These are phyloP conservation scores for Holcopasites calliopsidis DNA, from an alignment of 1,140 invertebrate species.

Conservation along the genomic window DNA sequence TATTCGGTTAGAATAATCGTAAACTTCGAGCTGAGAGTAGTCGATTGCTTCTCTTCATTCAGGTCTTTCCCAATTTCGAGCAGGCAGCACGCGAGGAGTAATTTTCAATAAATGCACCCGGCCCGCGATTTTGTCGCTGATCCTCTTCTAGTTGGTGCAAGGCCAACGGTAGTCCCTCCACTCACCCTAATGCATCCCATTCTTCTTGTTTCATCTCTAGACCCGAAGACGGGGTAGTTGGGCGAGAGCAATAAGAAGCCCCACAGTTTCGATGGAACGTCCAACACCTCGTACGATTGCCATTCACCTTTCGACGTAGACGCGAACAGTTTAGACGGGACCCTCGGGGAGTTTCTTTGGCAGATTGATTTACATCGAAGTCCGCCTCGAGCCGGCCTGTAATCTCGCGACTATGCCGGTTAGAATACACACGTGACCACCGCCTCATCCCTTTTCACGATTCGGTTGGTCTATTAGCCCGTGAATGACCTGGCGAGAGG, in stretches of 20 bases:
- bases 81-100: constrained; percentile 57
- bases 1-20: constrained; percentile 42
- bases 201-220: background rate
- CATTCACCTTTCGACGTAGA: constrained; percentile 20
- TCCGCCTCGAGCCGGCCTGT: constrained; percentile 45
- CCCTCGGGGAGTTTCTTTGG: constrained; percentile 14
- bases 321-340: constrained; percentile 2
- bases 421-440: constrained; percentile 43
- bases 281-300: constrained; percentile 20
- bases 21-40: background rate
- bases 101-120: constrained; percentile 59
- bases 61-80: background rate
- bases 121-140: constrained; percentile 28
- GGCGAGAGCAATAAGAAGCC: constrained; percentile 10
- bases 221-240: constrained; percentile 4
- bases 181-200: background rate
- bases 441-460: constrained; percentile 31
- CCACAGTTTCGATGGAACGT: background rate
- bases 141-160: constrained; percentile 18
- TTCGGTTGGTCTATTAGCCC: constrained; percentile 25
- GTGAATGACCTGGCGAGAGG: constrained; percentile 7
- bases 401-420: constrained; percentile 51
- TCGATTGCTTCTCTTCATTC: constrained; percentile 4
- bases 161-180: constrained; percentile 15
- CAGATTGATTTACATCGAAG: constrained; percentile 62